Conservation (phyloP, 2,797 vertebrate species). For the Okamejei kenojei region DNA sequence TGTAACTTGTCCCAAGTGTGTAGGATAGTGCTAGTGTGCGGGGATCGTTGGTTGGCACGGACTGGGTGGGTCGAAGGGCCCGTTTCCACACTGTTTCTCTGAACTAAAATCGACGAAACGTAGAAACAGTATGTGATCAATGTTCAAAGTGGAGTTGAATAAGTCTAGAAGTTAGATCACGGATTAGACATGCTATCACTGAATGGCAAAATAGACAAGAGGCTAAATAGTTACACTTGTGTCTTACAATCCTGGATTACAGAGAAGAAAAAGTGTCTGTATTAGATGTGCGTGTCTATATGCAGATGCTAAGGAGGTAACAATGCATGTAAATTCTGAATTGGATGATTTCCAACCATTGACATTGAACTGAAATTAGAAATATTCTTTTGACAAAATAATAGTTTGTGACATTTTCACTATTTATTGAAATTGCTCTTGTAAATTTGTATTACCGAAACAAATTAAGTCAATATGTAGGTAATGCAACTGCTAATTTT, state of each 20-base stretch:
- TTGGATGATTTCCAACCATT: neutral
- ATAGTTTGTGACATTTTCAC: neutral
- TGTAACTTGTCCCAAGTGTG: too few species aligned
- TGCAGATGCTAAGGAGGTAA: neutral
- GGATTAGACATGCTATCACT: too few species aligned
- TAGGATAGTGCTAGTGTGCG: too few species aligned
- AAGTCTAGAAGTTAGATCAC: too few species aligned
- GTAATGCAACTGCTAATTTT: neutral
- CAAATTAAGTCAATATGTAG: constrained; percentile 4
- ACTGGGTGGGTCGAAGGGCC: too few species aligned
- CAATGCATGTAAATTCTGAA: neutral
- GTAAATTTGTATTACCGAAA: neutral
- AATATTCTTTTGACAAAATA: neutral
- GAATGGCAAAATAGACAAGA: neutral
- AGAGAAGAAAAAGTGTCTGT: neutral
- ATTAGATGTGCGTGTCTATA: neutral
- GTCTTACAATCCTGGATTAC: neutral
- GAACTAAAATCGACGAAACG: too few species aligned
- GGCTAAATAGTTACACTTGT: neutral
- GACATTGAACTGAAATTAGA: neutral
- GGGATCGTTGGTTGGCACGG: too few species aligned
- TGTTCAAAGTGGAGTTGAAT: too few species aligned
- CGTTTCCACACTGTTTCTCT: too few species aligned
- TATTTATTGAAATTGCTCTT: neutral
- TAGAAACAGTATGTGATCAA: too few species aligned